These are phyloP conservation scores for Mastomys coucha DNA, from an alignment of 2,113 vertebrate species.

Conservation along the genomic window DNA sequence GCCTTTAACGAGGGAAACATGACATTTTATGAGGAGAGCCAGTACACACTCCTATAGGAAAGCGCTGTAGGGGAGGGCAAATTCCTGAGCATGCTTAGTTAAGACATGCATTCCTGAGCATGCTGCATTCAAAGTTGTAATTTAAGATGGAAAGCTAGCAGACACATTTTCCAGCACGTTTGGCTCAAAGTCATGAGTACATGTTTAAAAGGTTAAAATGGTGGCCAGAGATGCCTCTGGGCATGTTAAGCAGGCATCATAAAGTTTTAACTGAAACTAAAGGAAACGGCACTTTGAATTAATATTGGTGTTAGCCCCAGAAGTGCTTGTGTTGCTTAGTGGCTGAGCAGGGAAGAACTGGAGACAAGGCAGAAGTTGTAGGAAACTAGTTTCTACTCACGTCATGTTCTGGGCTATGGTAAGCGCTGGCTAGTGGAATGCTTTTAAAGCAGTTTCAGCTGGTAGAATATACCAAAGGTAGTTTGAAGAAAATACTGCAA, in stretches of 20 bases:
- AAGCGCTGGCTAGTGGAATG: not conserved
- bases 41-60: not conserved
- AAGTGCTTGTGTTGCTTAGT: not conserved
- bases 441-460: not conserved
- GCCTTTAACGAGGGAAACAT: not conserved
- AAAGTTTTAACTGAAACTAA: not conserved
- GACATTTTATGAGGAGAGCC: not conserved
- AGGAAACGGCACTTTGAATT: not conserved
- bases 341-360: not conserved
- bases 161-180: not conserved
- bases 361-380: not conserved
- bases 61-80: not conserved
- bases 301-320: not conserved
- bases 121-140: not conserved
- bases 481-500: slow-evolving; percentile 23
- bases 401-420: not conserved
- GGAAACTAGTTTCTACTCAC: not conserved
- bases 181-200: not conserved
- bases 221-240: not conserved
- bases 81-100: not conserved
- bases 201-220: not conserved
- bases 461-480: not conserved
- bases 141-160: not conserved
- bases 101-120: not conserved
- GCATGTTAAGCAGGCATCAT: not conserved